Conservation (phyloP, 2,113 vertebrate genomes). For the Blennius ocellaris region DNA sequence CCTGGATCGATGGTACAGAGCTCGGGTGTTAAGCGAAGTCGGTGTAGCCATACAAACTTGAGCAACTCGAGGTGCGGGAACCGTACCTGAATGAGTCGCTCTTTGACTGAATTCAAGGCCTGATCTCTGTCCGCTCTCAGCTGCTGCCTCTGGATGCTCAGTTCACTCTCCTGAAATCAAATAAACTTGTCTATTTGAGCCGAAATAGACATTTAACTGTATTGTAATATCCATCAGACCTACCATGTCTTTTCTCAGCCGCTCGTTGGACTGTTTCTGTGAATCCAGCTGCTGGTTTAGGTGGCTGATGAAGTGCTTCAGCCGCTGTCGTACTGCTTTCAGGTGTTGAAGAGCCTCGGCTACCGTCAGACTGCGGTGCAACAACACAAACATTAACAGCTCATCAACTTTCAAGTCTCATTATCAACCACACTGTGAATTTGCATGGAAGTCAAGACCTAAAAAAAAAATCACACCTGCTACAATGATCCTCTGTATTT, state of each 20-base stretch:
- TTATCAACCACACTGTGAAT: background rate
- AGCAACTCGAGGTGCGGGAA: background rate
- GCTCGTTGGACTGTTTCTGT: conserved; percentile 53
- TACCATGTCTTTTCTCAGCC: conserved; percentile 76
- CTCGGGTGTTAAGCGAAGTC: background rate
- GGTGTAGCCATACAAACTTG: background rate
- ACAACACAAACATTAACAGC: background rate
- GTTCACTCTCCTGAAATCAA: conserved; percentile 69
- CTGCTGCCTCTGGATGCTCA: conserved; percentile 73
- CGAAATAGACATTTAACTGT: background rate
- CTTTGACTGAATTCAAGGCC: conserved; percentile 72
- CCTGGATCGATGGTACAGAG: conserved; percentile 65
- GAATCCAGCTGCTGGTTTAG: conserved; percentile 72
- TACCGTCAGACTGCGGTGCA: conserved; percentile 59
- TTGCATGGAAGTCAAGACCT: background rate
- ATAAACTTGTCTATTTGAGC: background rate
- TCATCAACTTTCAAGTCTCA: no score
- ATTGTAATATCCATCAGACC: background rate
- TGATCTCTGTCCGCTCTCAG: conserved; percentile 70
- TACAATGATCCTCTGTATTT: background rate
- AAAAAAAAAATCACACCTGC: conserved; percentile 73
- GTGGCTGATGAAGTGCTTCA: conserved; percentile 64
- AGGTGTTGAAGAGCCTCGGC: conserved; percentile 63
- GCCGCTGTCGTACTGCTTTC: conserved; percentile 65
- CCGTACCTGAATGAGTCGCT: conserved; percentile 74